Base-by-base conservation (phyloP, 2,113 vertebrate genomes). In the Pelecanoides urinatrix region DNA sequence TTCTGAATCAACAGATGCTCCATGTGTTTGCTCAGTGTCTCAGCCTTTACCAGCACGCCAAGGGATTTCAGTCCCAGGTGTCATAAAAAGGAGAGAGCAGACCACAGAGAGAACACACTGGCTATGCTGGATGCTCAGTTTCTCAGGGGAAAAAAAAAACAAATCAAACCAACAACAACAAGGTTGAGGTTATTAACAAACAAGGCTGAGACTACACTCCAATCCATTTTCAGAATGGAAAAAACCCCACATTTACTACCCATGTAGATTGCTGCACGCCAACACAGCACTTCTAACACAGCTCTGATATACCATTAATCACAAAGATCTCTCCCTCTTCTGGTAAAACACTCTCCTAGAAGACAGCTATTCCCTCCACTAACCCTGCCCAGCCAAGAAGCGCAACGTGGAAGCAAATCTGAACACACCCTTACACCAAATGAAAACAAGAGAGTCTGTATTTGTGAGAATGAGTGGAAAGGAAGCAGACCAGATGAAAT, bases 391-490 rank as follows among this genome's bases (percentile, higher is more conserved):
- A 40, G 30, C 25, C 38, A 80, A 63, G n/a, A 50, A 71, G 13
- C 0, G 0, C 14, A 63, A 27, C 0, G 30, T 47, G 16, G 29
- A 91, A 75, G 22, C 2, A 5, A 80, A 61, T 27, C 32, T 34
- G 81, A 87, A 68, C 44, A 38, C 5, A 2, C 11, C 2, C 11
- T 77, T 17, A 47, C 14, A 73, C 4, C 32, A 53, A 53, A 58
- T 4, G 17, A 59, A 63, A 47, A 65, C 44, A 66, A 38, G 44
- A 44, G 13, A 36, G 50, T 16, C 3, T 47, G 11, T 18, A 58
- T 76, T 75, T 77, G 22, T 10, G 7, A 22, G 26, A 76, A 62
- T 6, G 2, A 44, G 59, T 13, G 14, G 40, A 74, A 86, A 80
- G 26, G 26, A 86, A 83, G 27, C 6, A 63, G 55, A 45, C 18